Evolutionary conservation across 2,888 invertebrate species (phyloP), one percentile per base, ranked within the genome.

Genomic region (Rhagium mordax): DNA sequence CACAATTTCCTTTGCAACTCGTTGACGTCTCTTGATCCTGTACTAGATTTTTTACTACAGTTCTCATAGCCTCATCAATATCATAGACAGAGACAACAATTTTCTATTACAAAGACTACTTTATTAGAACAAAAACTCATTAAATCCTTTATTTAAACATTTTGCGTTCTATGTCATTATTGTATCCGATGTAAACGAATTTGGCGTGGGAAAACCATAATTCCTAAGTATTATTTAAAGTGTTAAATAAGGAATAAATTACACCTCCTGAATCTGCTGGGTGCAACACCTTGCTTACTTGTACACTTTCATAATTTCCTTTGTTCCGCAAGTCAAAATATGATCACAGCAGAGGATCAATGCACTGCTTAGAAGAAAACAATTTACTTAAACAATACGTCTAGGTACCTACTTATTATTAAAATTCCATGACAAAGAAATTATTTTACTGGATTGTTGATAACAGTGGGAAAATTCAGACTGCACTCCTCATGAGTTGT

Each of bases 401-500:
- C 16, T 57, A 41, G n/a, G n/a, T n/a, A 41, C 13, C n/a, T n/a
- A 59, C 33, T 33, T 10, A 13, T 59, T 18, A 57, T 24, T 57
- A 18, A 18, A 59, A 18, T 59, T 24, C 21, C 61, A 13, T 47
- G 47, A 61, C 61, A 61, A 47, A 47, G 61, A 13, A 53, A 65
- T 65, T 33, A 53, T 51, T 18, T 65, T 53, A 24, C 27, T 29
- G 20, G 65, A 33, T 53, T 53, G 16, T 20, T 53, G 53, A 65
- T 51, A 51, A 29, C 53, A 65, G 65, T 65, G 65, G 65, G 65
- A 65, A 65, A 65, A 65, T 65, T 65, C 33, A 27, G 21, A 20
- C 13, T 48, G 33, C 20, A 53, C 49, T 51, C 53, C 33, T 53
- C 16, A 53, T 33, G 48, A 7, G n/a, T 6, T 24, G 51, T 27